A percentile compares a stretch with the other conserved stretches of the same genome.
Evolutionary conservation across 2,797 vertebrate species (phyloP).

Genomic region (Erithacus rubecula): DNA sequence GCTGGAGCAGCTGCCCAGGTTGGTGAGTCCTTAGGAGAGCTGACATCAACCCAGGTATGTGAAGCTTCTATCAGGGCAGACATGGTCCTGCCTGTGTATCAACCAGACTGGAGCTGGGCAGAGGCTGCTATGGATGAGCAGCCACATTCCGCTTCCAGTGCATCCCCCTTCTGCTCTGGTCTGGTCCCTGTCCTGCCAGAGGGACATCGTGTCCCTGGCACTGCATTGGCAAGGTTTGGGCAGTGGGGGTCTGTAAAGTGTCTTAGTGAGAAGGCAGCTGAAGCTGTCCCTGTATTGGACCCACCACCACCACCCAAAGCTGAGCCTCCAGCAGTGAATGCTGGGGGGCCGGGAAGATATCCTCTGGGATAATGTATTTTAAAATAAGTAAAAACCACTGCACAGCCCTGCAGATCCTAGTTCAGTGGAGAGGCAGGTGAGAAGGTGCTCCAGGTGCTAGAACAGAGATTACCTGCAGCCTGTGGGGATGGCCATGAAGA

Average conservation of each 20-base stretch:
- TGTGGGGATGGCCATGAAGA: accelerated
- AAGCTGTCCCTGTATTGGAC: neutral
- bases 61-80: neutral
- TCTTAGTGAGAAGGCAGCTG: neutral
- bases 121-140: neutral
- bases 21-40: neutral
- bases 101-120: neutral
- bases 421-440: neutral
- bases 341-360: neutral
- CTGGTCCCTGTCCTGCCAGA: neutral
- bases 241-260: neutral
- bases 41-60: neutral
- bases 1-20: neutral
- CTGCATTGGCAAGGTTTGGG: neutral
- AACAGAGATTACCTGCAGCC: neutral
- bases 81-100: neutral
- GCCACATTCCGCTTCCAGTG: accelerated
- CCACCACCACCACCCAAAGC: neutral
- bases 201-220: accelerated
- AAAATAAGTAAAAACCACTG: neutral
- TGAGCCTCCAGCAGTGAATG: neutral
- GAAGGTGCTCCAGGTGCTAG: neutral
- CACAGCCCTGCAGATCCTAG: neutral
- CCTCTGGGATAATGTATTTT: neutral
- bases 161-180: neutral